phyloP scores from a whole-genome alignment of 2,888 invertebrate species.

The Apamea anceps region DNA sequence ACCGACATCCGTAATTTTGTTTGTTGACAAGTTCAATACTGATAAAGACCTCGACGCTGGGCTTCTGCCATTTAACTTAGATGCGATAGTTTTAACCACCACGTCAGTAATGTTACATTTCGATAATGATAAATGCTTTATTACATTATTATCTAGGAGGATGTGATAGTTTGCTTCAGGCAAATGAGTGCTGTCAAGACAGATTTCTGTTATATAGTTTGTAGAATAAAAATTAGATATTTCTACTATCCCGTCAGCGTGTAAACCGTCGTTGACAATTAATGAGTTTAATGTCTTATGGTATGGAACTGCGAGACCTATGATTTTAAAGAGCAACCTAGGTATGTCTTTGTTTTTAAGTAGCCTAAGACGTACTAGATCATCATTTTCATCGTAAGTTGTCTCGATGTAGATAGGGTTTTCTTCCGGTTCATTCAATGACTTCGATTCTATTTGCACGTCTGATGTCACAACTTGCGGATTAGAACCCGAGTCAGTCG shows the following conservation, averaged over 20 bases:
- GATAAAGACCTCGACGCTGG: slow-evolving; percentile 74
- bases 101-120: slow-evolving; percentile 77
- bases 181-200: slow-evolving; percentile 73
- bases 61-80: slow-evolving; percentile 64
- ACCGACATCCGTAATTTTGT: slow-evolving; percentile 79
- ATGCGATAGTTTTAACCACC: slow-evolving; percentile 70
- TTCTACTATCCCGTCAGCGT: slow-evolving; percentile 71
- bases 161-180: slow-evolving; percentile 74
- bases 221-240: slow-evolving; percentile 70
- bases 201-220: slow-evolving; percentile 77
- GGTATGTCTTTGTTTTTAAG: slow-evolving; percentile 72
- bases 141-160: slow-evolving; percentile 67
- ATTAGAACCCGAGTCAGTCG: not conserved
- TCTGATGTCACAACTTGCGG: not conserved
- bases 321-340: slow-evolving; percentile 70
- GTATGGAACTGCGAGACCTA: slow-evolving; percentile 72
- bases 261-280: slow-evolving; percentile 72
- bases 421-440: fast-evolving
- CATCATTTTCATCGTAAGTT: slow-evolving; percentile 67
- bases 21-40: slow-evolving; percentile 78
- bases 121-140: slow-evolving; percentile 76
- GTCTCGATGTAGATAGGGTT: slow-evolving; percentile 54
- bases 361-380: slow-evolving; percentile 73
- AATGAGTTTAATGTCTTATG: slow-evolving; percentile 69
- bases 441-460: fast-evolving